Percentiles rank a stretch among this genome's conserved stretches.
Conservation (phyloP, 2,888 invertebrate genomes). For the Muschampia plurimacula region DNA sequence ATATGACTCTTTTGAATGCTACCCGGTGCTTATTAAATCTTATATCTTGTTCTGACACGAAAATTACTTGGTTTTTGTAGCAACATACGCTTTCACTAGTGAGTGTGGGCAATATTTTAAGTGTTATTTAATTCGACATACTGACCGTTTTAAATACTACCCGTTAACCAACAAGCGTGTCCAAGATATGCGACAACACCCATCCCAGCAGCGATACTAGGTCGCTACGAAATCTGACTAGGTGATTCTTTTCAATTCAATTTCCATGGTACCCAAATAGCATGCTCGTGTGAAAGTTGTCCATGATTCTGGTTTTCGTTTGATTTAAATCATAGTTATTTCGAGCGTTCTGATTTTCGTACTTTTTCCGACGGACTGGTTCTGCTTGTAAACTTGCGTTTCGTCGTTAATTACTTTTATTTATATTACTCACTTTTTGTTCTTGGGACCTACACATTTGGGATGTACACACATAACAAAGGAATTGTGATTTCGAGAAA, state of each 20-base stretch:
- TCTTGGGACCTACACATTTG: slow-evolving; percentile 32
- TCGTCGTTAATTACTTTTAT: slow-evolving; percentile 46
- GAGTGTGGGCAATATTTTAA: slow-evolving; percentile 65
- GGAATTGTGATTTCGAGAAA: slow-evolving; percentile 18
- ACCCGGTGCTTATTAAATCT: slow-evolving; percentile 49
- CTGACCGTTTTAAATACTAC: slow-evolving; percentile 62
- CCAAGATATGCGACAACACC: slow-evolving; percentile 59
- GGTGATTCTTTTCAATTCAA: slow-evolving; percentile 53
- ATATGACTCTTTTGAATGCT: slow-evolving; percentile 32
- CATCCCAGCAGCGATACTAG: slow-evolving; percentile 45
- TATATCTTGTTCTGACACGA: slow-evolving; percentile 57
- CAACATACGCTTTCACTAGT: slow-evolving; percentile 67
- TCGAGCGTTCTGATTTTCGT: slow-evolving; percentile 59
- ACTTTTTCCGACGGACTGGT: slow-evolving; percentile 59
- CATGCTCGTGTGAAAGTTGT: slow-evolving; percentile 72
- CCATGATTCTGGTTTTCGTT: slow-evolving; percentile 61
- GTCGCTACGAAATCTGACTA: slow-evolving; percentile 51
- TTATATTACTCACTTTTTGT: slow-evolving; percentile 31
- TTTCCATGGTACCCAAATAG: slow-evolving; percentile 59
- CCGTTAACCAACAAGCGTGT: slow-evolving; percentile 52
- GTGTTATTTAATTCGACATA: slow-evolving; percentile 73
- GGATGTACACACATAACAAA: no score
- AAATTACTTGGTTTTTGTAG: slow-evolving; percentile 58
- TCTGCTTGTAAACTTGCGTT: slow-evolving; percentile 49
- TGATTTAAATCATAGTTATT: slow-evolving; percentile 62